Evolutionary conservation across 2,113 vertebrate species (phyloP).

Genomic region (Sclerurus mexicanus): DNA sequence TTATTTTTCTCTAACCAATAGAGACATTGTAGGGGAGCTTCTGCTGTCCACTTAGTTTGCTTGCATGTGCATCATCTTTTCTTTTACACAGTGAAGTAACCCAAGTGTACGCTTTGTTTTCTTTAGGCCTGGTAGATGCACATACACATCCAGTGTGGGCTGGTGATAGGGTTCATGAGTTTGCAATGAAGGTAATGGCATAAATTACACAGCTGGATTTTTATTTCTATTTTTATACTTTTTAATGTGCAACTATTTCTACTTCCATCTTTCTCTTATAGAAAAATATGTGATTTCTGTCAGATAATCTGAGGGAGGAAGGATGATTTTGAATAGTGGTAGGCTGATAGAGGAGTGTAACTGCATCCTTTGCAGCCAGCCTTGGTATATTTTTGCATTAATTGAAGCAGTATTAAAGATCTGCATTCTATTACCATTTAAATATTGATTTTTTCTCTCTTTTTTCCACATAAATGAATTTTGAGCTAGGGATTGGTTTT

Average conservation of each 20-base stretch:
- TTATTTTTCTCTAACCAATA: not conserved
- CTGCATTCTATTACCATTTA: not conserved
- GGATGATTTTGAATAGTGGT: not conserved
- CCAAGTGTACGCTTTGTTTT: not conserved
- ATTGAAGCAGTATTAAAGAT: not conserved
- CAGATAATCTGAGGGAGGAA: not conserved
- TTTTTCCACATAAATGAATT: not conserved
- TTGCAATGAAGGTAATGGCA: slow-evolving; percentile 93
- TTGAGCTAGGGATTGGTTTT: not conserved
- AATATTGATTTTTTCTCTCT: not conserved
- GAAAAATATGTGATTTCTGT: not conserved
- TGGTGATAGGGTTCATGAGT: slow-evolving; percentile 95
- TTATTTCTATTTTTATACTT: not conserved
- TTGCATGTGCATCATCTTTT: not conserved
- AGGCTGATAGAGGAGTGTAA: not conserved
- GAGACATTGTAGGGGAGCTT: not conserved
- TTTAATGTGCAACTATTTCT: not conserved
- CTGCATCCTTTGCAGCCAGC: not conserved
- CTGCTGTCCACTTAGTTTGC: not conserved
- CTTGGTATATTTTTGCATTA: not conserved
- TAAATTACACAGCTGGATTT: not conserved
- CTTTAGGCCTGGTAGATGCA: slow-evolving; percentile 91
- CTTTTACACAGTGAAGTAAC: not conserved
- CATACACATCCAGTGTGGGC: slow-evolving; percentile 98
- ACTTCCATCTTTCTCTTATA: not conserved